phyloP scores from a whole-genome alignment of 2,113 vertebrate genomes.

The Carassius carassius region DNA sequence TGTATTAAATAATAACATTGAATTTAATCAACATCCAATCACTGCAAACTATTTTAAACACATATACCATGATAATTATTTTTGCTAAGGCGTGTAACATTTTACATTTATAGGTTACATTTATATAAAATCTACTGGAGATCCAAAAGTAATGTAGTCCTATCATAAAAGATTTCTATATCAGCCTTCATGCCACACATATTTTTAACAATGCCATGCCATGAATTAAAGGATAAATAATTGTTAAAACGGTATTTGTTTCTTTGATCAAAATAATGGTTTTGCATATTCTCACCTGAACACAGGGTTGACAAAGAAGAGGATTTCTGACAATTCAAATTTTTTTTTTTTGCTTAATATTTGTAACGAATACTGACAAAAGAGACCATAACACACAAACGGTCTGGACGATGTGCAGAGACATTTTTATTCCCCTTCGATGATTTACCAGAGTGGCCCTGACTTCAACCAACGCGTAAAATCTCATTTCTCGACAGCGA shows the following conservation, averaged over 20 bases:
- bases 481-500: neutral
- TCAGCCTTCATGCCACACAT: neutral
- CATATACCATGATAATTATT: neutral
- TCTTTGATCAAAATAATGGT: neutral
- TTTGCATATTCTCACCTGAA: neutral
- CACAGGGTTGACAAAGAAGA: neutral
- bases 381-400: neutral
- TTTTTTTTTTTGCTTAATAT: neutral
- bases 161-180: neutral
- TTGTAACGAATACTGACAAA: neutral
- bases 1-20: neutral
- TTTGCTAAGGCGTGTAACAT: neutral
- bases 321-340: neutral
- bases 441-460: slow-evolving; percentile 3
- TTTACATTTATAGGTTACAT: neutral
- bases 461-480: slow-evolving; percentile 6
- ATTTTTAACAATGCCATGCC: neutral
- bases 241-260: neutral
- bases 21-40: neutral
- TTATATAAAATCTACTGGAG: neutral
- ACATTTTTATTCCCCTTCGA: neutral
- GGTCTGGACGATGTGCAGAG: neutral
- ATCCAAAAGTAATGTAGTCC: neutral
- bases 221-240: neutral
- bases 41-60: neutral